Conservation (phyloP, 2,113 vertebrate species). For the Megalops atlanticus region DNA sequence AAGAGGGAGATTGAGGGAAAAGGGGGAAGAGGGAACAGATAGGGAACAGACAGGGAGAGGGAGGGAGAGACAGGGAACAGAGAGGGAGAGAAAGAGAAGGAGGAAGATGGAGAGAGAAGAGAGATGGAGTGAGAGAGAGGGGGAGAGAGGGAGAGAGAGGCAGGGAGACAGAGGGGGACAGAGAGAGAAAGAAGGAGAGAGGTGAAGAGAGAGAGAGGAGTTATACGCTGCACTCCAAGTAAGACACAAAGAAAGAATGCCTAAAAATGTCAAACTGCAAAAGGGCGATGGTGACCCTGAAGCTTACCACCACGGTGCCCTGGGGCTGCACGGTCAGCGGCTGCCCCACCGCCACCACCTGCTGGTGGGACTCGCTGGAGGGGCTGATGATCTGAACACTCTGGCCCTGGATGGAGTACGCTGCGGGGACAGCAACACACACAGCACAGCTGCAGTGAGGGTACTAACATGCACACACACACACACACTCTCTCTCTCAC, state of each 20-base stretch:
- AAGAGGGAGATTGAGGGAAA: background rate
- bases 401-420: slow-evolving; percentile 96
- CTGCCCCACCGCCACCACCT: slow-evolving; percentile 97
- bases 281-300: background rate
- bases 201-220: background rate
- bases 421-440: slow-evolving; percentile 63
- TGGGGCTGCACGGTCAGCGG: slow-evolving; percentile 91
- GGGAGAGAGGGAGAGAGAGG: too few species aligned
- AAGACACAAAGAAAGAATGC: too few species aligned
- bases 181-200: background rate
- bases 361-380: slow-evolving; percentile 97
- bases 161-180: slow-evolving; percentile 32
- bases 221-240: too few species aligned
- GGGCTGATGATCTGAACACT: slow-evolving; percentile 97
- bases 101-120: background rate
- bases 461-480: slow-evolving; percentile 29
- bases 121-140: background rate
- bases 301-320: slow-evolving; percentile 94
- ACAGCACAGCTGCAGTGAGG: background rate
- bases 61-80: background rate
- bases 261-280: too few species aligned
- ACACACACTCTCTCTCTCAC: background rate
- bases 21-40: background rate
- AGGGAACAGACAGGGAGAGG: background rate
- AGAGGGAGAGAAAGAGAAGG: background rate